Percentiles rank a stretch among this genome's conserved stretches.
Conservation (phyloP, 2,888 invertebrate genomes). For the Cecidostiba fungosa region DNA sequence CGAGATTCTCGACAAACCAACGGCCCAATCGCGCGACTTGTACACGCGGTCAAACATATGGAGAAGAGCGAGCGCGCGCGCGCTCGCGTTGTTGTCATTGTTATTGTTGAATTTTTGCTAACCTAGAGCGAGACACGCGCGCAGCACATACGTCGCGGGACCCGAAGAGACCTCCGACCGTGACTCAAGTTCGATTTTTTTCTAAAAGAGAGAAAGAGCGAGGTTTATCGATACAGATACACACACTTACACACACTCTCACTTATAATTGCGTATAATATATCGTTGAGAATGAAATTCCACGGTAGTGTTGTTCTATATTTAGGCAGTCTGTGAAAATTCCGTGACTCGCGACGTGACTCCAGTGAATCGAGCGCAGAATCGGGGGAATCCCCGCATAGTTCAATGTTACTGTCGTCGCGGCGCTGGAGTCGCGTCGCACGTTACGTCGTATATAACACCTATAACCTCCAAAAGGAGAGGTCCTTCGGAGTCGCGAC, state of each 20-base stretch:
- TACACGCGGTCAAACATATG: not conserved
- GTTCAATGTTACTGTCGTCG: not conserved
- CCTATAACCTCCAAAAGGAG: constrained; percentile 14
- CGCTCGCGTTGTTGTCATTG: constrained; percentile 61
- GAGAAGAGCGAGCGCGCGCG: not conserved
- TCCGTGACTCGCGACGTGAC: not conserved
- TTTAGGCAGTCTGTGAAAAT: constrained; percentile 4
- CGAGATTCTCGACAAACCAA: constrained; percentile 48
- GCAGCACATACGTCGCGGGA: constrained; percentile 9
- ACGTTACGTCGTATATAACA: constrained; percentile 6
- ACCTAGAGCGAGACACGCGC: constrained; percentile 24
- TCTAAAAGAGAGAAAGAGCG: constrained; percentile 37
- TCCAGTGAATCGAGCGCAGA: not conserved
- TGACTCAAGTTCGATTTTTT: constrained; percentile 62
- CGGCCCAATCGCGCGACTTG: constrained; percentile 38
- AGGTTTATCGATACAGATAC: not conserved
- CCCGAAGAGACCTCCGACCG: constrained; percentile 46
- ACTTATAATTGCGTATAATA: not conserved
- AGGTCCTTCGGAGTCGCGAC: constrained; percentile 52
- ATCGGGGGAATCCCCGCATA: not conserved
- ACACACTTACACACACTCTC: not conserved
- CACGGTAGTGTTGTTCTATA: constrained; percentile 18
- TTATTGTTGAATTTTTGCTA: constrained; percentile 65
- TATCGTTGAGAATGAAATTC: constrained; percentile 46
- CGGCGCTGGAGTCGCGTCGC: not conserved